phyloP scores from a whole-genome alignment of 53 echinoderm and acorn worm species.

The Crossaster papposus region DNA sequence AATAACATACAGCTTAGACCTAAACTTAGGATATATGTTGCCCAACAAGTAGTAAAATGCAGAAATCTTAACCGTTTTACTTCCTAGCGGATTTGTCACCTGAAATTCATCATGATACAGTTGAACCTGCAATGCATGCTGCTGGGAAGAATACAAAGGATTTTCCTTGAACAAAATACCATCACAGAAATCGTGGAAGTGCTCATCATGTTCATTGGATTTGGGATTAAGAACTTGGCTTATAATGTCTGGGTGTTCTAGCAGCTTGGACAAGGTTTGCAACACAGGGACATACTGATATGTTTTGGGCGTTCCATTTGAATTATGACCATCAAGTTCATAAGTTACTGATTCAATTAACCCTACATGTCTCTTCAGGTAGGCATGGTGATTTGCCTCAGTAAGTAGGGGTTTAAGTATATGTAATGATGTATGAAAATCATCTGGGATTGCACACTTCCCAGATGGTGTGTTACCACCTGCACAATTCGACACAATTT shows the following conservation, averaged over 20 bases:
- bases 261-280: constrained; percentile 16
- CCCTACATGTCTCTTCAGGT: constrained; percentile 16
- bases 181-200: constrained; percentile 21
- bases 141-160: constrained; percentile 23
- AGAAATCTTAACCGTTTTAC: constrained; percentile 30
- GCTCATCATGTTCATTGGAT: background rate
- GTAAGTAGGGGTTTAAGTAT: constrained; percentile 17
- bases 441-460: background rate
- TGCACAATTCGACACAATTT: background rate
- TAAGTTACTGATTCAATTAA: constrained; percentile 11
- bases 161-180: constrained; percentile 27
- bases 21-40: constrained; percentile 10
- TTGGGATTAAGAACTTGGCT: background rate
- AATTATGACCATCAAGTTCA: constrained; percentile 18
- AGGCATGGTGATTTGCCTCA: constrained; percentile 19
- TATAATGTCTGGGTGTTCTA: constrained; percentile 33
- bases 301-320: constrained; percentile 23
- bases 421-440: constrained; percentile 1
- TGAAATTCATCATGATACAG: constrained; percentile 36
- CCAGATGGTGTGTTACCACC: background rate
- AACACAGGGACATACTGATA: constrained; percentile 30
- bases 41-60: constrained; percentile 21
- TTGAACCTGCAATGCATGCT: background rate
- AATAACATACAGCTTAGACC: constrained; percentile 30
- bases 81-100: constrained; percentile 32